phyloP scores from a whole-genome alignment of 2,113 vertebrate genomes.

The Pituophis catenifer region DNA sequence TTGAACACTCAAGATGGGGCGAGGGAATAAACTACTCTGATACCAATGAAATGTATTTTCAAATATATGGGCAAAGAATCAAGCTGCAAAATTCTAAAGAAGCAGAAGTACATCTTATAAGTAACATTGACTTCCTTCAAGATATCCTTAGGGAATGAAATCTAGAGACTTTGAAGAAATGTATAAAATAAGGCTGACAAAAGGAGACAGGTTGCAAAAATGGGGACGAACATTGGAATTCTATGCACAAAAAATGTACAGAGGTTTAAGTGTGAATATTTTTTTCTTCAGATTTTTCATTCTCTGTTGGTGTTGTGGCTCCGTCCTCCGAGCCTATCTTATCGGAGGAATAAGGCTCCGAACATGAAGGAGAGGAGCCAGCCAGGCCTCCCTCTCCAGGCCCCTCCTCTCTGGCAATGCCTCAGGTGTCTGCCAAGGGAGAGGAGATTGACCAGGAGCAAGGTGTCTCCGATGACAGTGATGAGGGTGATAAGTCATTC shows the following conservation, averaged over 20 bases:
- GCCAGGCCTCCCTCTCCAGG: too few species aligned
- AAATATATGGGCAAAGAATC: not conserved
- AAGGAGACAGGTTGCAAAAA: not conserved
- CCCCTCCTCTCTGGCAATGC: too few species aligned
- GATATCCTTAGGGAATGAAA: not conserved
- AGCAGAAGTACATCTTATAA: not conserved
- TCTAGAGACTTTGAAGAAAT: not conserved
- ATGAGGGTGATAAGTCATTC: too few species aligned
- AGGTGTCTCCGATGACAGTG: too few species aligned
- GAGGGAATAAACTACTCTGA: not conserved
- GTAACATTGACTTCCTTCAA: not conserved
- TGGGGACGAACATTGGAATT: not conserved
- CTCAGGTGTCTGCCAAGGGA: too few species aligned
- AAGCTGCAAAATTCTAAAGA: not conserved
- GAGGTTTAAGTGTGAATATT: not conserved
- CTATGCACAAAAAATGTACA: not conserved
- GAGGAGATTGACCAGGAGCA: too few species aligned
- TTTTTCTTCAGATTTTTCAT: not conserved
- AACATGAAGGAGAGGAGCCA: too few species aligned
- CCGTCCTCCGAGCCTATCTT: too few species aligned
- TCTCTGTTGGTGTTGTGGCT: not conserved
- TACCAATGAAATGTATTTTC: not conserved
- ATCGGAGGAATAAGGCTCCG: too few species aligned
- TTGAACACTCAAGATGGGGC: not conserved
- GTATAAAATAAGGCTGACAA: not conserved